A percentile compares a stretch with the other conserved stretches of the same genome.
Conservation (phyloP, 2,113 vertebrate genomes). For the Ceratotherium simum region DNA sequence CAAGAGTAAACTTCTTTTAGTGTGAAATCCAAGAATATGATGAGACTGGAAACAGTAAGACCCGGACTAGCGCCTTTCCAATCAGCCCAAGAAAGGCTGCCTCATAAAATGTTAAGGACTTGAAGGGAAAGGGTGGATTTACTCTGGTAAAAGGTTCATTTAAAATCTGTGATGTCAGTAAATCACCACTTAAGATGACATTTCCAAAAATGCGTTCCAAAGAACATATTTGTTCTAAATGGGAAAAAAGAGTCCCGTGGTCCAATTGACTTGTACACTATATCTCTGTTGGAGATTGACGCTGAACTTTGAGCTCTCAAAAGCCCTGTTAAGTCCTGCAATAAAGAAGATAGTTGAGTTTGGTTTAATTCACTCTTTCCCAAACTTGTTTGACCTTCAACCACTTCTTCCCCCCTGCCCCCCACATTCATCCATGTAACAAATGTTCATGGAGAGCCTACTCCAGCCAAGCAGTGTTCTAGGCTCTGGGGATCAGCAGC, state of each 20-base stretch:
- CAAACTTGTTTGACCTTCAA: neutral
- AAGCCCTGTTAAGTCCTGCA: neutral
- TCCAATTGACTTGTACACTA: neutral
- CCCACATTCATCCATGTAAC: neutral
- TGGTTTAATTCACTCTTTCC: neutral
- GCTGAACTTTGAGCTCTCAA: neutral
- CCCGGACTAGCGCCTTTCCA: neutral
- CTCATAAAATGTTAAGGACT: constrained; percentile 22
- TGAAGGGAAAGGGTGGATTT: neutral
- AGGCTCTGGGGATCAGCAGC: neutral
- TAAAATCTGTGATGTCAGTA: constrained; percentile 44
- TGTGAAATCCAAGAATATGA: constrained; percentile 11
- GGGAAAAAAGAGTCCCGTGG: no score
- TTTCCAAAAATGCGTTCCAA: constrained; percentile 58
- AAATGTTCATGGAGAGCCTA: neutral
- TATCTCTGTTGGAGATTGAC: neutral
- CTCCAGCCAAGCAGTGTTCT: neutral
- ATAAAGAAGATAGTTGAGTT: neutral
- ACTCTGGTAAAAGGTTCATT: neutral
- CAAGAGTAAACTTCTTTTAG: neutral
- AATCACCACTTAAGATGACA: constrained; percentile 57
- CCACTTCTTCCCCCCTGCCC: neutral
- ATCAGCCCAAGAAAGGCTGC: neutral
- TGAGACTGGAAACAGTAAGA: neutral
- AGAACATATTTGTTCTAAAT: neutral